Percentiles rank a stretch among this genome's conserved stretches.
phyloP scores from a whole-genome alignment of 1,140 invertebrate genomes.

The Aphelenchoides avenae region DNA sequence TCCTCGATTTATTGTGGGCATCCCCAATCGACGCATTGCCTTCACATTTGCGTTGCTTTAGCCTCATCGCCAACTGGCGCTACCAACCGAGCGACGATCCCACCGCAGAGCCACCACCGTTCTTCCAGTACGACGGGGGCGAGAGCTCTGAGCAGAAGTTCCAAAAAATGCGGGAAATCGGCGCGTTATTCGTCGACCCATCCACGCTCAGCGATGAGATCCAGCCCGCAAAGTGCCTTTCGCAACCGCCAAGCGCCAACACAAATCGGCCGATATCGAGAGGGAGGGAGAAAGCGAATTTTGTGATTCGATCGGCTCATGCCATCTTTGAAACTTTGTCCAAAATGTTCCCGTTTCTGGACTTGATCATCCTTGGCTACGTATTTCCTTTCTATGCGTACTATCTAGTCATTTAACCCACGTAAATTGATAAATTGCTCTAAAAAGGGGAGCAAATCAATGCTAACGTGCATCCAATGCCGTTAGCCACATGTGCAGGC shows the following conservation, averaged over 20 bases:
- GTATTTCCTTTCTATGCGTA: constrained; percentile 43
- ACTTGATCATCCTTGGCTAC: constrained; percentile 20
- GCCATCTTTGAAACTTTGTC: constrained; percentile 23
- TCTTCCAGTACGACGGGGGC: constrained; percentile 42
- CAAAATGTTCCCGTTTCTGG: constrained; percentile 14
- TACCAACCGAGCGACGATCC: constrained; percentile 1
- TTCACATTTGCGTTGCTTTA: constrained; percentile 8
- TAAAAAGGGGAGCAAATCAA: too few species aligned
- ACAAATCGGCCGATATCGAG: neutral
- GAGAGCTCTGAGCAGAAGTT: constrained; percentile 36
- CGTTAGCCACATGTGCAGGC: too few species aligned
- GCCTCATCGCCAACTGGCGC: constrained; percentile 42
- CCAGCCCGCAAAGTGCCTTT: neutral
- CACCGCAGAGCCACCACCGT: constrained; percentile 6
- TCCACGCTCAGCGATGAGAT: constrained; percentile 11
- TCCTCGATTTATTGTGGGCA: too few species aligned
- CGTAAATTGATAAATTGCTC: too few species aligned
- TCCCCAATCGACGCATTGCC: neutral
- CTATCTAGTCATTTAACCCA: constrained; percentile 36
- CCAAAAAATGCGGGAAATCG: constrained; percentile 21
- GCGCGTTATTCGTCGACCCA: constrained; percentile 28
- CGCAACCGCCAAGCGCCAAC: constrained; percentile 11
- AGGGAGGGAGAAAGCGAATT: constrained; percentile 20
- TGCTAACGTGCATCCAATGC: too few species aligned
- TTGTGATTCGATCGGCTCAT: constrained; percentile 21